A percentile compares a stretch with the other conserved stretches of the same genome.
Conservation (phyloP, 2,113 vertebrate species). For the Ploceus nigricollis region DNA sequence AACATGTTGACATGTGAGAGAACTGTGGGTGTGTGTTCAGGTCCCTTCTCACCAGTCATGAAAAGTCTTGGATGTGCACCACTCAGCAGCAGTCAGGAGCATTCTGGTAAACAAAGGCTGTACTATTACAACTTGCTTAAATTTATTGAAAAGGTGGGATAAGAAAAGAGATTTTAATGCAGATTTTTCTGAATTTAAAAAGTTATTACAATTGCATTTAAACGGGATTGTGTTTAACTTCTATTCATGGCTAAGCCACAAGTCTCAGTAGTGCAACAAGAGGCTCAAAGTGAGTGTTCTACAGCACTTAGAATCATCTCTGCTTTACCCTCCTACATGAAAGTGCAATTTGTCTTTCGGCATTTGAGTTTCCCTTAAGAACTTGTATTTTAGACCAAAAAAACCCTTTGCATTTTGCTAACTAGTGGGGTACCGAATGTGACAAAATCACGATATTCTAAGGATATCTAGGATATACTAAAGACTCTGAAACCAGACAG, state of each 20-base stretch:
- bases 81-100: background rate
- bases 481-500: background rate
- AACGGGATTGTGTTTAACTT: background rate
- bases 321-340: background rate
- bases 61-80: background rate
- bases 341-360: background rate
- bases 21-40: background rate
- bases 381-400: background rate
- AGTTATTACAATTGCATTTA: background rate
- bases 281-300: background rate
- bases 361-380: background rate
- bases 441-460: background rate
- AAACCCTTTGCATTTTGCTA: background rate
- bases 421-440: background rate
- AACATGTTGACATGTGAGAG: background rate
- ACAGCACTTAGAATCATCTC: background rate
- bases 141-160: background rate
- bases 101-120: background rate
- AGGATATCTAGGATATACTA: background rate
- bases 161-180: background rate
- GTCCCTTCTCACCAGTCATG: background rate
- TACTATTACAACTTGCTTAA: background rate
- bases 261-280: background rate
- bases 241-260: background rate
- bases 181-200: background rate